Conservation (phyloP, 2,888 invertebrate species). For the Rotaria socialis region DNA sequence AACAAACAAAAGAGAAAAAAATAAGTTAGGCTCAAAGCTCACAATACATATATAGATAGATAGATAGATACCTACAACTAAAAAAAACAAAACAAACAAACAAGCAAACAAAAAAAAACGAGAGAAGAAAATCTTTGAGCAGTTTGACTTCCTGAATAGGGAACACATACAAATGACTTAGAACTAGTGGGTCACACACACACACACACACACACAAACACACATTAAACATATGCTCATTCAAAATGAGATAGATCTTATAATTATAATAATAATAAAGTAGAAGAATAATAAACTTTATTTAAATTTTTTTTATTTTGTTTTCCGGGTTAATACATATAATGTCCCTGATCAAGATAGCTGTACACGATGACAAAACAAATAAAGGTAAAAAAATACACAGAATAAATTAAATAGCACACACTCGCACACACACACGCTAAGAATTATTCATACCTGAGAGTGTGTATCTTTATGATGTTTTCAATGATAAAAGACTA, state of each 20-base stretch:
- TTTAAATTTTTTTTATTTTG: background rate
- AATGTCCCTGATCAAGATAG: slow-evolving; percentile 1
- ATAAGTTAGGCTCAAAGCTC: slow-evolving; percentile 32
- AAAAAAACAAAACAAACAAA: slow-evolving; percentile 1
- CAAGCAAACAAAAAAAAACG: background rate
- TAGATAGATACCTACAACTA: slow-evolving; percentile 29
- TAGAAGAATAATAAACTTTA: slow-evolving; percentile 8
- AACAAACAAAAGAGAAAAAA: background rate
- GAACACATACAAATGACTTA: slow-evolving; percentile 25
- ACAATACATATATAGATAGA: slow-evolving; percentile 1
- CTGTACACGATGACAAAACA: slow-evolving; percentile 1
- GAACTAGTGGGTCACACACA: background rate
- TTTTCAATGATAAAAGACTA: background rate
- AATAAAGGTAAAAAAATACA: slow-evolving; percentile 1
- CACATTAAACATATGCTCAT: background rate
- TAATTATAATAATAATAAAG: slow-evolving; percentile 9
- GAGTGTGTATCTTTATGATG: background rate
- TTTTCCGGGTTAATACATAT: slow-evolving; percentile 1
- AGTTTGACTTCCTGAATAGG: slow-evolving; percentile 32
- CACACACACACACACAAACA: too few species aligned
- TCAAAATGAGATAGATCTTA: slow-evolving; percentile 16
- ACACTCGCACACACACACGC: background rate
- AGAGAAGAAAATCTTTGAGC: background rate
- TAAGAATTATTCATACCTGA: slow-evolving; percentile 13
- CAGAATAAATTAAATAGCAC: background rate